Evolutionary conservation across 2,888 invertebrate genomes (phyloP), one percentile per base, ranked within the genome.

Genomic region (Polymixis flavicincta): DNA sequence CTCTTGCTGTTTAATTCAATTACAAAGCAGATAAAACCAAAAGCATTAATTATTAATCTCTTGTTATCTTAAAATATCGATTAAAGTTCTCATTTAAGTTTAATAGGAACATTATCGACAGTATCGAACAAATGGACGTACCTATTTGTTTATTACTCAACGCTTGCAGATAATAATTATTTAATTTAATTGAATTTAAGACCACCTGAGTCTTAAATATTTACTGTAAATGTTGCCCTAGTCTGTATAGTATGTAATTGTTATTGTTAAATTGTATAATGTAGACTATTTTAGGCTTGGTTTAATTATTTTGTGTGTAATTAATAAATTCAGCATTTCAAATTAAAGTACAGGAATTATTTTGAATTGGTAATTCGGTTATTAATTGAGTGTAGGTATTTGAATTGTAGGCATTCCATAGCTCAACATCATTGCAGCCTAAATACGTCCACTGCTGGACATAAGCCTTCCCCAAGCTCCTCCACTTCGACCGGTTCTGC

Each of bases 121-220:
- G 37, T 55, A 52, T 28, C 25, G 32, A 37, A 9, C 19, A 14
- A 63, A 67, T 19, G 57, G 25, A 28, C 32, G 72, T 66, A 70
- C 19, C 6, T 25, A 37, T 55, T 63, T 70, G 50, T 83, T 78
- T 61, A 54, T 66, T 37, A 55, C 48, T 25, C 19, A 28, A 14
- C 32, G 6, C 22, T 25, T 48, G 9, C 14, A 54, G 59, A 80
- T 73, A 17, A 37, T 50, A 42, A 71, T 71, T 48, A 6, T 70
- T 73, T 74, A 83, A n/a, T 74, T 78, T 66, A 37, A 70, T 61
- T 42, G 13, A 59, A 9, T 57, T 54, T 25, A 61, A 66, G 65
- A 37, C 61, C 61, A 78, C 70, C 63, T 83, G 79, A 22, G n/a
- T 32, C 22, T 60, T 22, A 55, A 61, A 37, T 8, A 22, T 63